A percentile compares a stretch with the other conserved stretches of the same genome.
These are phyloP conservation scores for Formica selysi DNA, from an alignment of 1,140 invertebrate genomes.

Conservation along the genomic window DNA sequence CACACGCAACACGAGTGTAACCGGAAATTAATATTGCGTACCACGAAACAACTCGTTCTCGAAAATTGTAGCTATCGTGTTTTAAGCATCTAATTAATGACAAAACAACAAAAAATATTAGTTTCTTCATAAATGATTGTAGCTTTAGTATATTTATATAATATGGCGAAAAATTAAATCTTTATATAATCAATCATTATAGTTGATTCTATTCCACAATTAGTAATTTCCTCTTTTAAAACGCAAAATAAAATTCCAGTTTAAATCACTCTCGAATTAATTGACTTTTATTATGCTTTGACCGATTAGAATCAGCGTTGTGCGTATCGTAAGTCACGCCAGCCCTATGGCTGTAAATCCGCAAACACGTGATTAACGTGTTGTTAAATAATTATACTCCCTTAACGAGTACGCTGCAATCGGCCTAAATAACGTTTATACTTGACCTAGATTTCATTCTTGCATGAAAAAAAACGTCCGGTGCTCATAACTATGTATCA, in stretches of 20 bases:
- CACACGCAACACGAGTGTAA: neutral
- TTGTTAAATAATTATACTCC: conserved; percentile 53
- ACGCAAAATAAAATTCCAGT: neutral
- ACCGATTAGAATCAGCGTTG: conserved; percentile 30
- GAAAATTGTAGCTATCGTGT: neutral
- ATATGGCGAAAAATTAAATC: neutral
- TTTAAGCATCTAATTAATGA: neutral
- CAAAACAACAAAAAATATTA: neutral
- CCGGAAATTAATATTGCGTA: conserved; percentile 36
- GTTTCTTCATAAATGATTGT: neutral
- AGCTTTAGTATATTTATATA: neutral
- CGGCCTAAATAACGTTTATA: conserved; percentile 28
- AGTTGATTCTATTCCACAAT: neutral
- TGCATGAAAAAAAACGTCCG: neutral
- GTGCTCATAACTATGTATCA: neutral
- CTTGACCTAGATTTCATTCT: conserved; percentile 53
- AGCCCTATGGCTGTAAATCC: conserved; percentile 5
- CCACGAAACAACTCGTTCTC: conserved; percentile 10
- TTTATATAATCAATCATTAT: neutral
- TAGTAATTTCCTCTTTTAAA: neutral
- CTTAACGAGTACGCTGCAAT: conserved; percentile 16
- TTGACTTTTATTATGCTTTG: conserved; percentile 27
- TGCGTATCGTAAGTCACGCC: conserved; percentile 13
- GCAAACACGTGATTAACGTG: conserved; percentile 41
- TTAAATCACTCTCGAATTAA: conserved; percentile 16